Conservation (phyloP, 2,888 invertebrate genomes). For the Leptogaster cylindrica region DNA sequence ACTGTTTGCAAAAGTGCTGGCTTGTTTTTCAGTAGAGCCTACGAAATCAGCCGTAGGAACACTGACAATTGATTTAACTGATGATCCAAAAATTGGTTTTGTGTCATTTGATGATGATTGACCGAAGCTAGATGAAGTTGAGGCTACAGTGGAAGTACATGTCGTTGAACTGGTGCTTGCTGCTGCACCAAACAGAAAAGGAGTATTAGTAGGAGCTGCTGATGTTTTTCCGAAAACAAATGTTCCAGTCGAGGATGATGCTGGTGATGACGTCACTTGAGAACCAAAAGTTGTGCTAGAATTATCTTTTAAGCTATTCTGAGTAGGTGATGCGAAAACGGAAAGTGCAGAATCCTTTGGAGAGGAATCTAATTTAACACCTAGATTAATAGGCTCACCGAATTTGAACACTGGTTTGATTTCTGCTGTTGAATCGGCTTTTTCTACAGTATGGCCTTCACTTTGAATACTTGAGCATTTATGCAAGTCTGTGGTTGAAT, state of each 20-base stretch:
- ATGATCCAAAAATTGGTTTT: no score
- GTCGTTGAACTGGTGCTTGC: slow-evolving; percentile 4
- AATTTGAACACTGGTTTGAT: slow-evolving; percentile 38
- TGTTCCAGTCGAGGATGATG: slow-evolving; percentile 30
- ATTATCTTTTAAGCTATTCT: not conserved
- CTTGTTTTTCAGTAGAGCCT: slow-evolving; percentile 45
- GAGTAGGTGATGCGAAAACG: slow-evolving; percentile 42
- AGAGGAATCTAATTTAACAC: not conserved
- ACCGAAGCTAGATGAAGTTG: no score
- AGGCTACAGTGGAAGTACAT: no score
- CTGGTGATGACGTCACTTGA: slow-evolving; percentile 8
- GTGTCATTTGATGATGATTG: no score
- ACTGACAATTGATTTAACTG: no score
- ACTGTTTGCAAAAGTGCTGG: slow-evolving; percentile 9
- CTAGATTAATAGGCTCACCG: slow-evolving; percentile 21
- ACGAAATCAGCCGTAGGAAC: slow-evolving; percentile 48
- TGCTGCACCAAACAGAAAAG: slow-evolving; percentile 33
- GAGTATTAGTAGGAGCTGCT: slow-evolving; percentile 25
- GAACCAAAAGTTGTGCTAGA: not conserved
- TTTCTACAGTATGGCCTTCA: slow-evolving; percentile 30
- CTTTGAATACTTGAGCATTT: no score
- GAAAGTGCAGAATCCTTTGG: slow-evolving; percentile 35
- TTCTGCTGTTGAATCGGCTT: slow-evolving; percentile 41
- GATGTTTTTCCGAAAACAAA: slow-evolving; percentile 42
- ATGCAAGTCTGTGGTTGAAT: not conserved